Evolutionary conservation across 2,797 vertebrate genomes (phyloP).

Genomic region (Triplophysa yarkandensis): DNA sequence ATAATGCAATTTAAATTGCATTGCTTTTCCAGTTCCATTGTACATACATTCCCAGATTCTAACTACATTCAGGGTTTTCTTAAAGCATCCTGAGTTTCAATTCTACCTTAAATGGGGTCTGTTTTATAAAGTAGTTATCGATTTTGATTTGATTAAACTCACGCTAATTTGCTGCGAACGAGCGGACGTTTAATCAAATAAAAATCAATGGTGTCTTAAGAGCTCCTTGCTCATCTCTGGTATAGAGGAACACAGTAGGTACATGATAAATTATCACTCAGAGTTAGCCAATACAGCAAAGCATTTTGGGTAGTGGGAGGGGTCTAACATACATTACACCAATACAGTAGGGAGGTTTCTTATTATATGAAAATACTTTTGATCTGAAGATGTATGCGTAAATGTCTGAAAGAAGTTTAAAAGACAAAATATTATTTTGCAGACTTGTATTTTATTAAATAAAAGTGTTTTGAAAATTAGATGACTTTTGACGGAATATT

Average conservation of each 20-base stretch:
- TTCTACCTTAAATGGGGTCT: conserved; percentile 55
- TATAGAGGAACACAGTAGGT: conserved; percentile 73
- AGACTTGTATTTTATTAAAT: no score
- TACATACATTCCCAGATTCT: conserved; percentile 50
- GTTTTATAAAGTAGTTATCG: conserved; percentile 82
- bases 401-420: no score
- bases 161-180: conserved; percentile 83
- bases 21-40: conserved; percentile 26
- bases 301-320: conserved; percentile 61
- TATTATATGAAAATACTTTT: no score
- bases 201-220: conserved; percentile 83
- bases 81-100: conserved; percentile 53
- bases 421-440: no score
- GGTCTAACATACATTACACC: conserved; percentile 65
- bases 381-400: no score
- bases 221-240: conserved; percentile 73
- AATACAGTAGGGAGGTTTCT: conserved; percentile 52
- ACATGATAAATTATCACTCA: conserved; percentile 77
- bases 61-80: conserved; percentile 48
- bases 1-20: conserved; percentile 36
- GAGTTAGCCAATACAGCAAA: conserved; percentile 71
- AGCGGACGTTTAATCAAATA: conserved; percentile 84
- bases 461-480: no score
- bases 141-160: conserved; percentile 84
- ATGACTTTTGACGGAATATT: no score